These are phyloP conservation scores for Dolichomitus sp. DNA, from an alignment of 2,888 invertebrate genomes.

Conservation along the genomic window DNA sequence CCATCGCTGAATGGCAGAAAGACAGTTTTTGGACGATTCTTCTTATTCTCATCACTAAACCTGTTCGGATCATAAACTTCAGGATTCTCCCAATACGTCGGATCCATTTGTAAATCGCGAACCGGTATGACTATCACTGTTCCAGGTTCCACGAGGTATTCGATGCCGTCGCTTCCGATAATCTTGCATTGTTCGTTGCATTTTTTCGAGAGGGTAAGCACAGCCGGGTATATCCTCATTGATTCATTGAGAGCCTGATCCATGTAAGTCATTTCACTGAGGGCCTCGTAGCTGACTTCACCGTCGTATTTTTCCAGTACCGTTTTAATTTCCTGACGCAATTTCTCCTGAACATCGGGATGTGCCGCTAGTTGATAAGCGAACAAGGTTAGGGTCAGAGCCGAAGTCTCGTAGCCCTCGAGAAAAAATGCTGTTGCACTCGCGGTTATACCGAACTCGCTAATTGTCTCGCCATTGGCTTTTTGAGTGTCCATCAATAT, in stretches of 20 bases:
- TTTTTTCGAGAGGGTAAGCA: slow-evolving; percentile 63
- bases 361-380: slow-evolving; percentile 86
- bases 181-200: slow-evolving; percentile 73
- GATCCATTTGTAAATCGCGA: slow-evolving; percentile 70
- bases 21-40: slow-evolving; percentile 66
- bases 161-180: slow-evolving; percentile 75
- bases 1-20: slow-evolving; percentile 79
- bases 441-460: slow-evolving; percentile 82
- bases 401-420: slow-evolving; percentile 88
- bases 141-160: slow-evolving; percentile 70
- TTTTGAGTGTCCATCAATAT: slow-evolving; percentile 81
- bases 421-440: slow-evolving; percentile 87
- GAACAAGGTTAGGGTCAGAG: slow-evolving; percentile 85
- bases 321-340: slow-evolving; percentile 85
- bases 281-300: slow-evolving; percentile 85
- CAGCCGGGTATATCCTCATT: slow-evolving; percentile 66
- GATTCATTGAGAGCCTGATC: slow-evolving; percentile 86
- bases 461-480: slow-evolving; percentile 68
- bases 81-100: slow-evolving; percentile 74
- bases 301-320: slow-evolving; percentile 80
- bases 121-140: slow-evolving; percentile 66
- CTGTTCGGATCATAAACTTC: slow-evolving; percentile 76
- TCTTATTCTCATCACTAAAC: slow-evolving; percentile 72
- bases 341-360: slow-evolving; percentile 85
- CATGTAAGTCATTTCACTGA: slow-evolving; percentile 87